A percentile compares a stretch with the other conserved stretches of the same genome.
Conservation (phyloP, 2,888 invertebrate genomes). For the Resseliella maxima region DNA sequence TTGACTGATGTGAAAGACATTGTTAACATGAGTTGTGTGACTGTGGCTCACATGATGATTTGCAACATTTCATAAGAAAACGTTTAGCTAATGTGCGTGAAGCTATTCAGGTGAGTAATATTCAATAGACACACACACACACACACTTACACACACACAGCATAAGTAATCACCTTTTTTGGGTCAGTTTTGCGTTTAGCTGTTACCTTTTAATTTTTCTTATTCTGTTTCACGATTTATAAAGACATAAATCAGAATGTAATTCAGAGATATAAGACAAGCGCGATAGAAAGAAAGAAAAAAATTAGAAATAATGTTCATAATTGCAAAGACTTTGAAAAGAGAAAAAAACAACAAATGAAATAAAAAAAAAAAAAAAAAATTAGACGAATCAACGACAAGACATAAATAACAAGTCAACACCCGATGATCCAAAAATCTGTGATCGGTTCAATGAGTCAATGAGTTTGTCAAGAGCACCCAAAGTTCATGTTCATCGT, state of each 20-base stretch:
- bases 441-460: background rate
- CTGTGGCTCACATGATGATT: background rate
- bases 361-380: background rate
- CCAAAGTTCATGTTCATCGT: slow-evolving; percentile 18
- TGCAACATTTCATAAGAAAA: background rate
- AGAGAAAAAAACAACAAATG: background rate
- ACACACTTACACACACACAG: background rate
- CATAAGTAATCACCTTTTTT: slow-evolving; percentile 9
- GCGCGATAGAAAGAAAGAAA: background rate
- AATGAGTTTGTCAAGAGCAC: slow-evolving; percentile 40
- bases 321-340: background rate
- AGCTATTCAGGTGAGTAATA: background rate
- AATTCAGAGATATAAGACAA: background rate
- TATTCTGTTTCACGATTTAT: background rate
- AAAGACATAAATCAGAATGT: background rate
- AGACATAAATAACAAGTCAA: background rate
- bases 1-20: background rate
- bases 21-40: background rate
- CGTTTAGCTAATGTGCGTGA: background rate
- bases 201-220: background rate
- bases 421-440: slow-evolving; percentile 22
- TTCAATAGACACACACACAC: no score
- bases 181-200: background rate
- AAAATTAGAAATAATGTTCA: background rate
- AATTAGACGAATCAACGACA: no score